phyloP scores from a whole-genome alignment of 2,797 vertebrate species.

The Macrochelys suwanniensis region DNA sequence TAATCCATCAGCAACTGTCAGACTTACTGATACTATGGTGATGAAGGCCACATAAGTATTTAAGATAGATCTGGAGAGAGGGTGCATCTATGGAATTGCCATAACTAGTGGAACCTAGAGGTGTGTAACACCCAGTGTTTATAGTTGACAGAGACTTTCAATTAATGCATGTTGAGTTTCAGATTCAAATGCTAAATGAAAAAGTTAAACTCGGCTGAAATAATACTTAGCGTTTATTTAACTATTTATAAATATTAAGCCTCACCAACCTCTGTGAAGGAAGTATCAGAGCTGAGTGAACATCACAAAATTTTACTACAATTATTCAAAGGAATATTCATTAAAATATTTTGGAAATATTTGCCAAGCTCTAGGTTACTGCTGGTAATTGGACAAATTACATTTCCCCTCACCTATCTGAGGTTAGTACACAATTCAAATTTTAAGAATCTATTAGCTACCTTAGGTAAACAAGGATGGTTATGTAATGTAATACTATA shows the following conservation, averaged over 20 bases:
- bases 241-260: neutral
- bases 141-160: too few relatives aligned
- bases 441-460: neutral
- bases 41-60: too few relatives aligned
- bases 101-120: too few relatives aligned
- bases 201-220: too few relatives aligned
- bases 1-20: too few relatives aligned
- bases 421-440: neutral
- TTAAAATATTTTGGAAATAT: accelerated
- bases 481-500: neutral
- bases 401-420: neutral
- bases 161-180: neutral
- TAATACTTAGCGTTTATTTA: too few relatives aligned
- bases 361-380: neutral
- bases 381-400: neutral
- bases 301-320: neutral
- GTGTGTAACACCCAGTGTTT: too few relatives aligned
- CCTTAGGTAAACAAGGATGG: neutral
- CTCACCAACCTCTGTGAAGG: neutral
- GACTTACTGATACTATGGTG: too few relatives aligned
- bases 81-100: too few relatives aligned
- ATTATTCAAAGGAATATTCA: neutral
- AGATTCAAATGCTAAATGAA: neutral
- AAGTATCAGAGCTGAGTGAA: neutral
- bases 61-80: too few relatives aligned